Conservation (phyloP, 2,888 invertebrate species). For the Cryptophagus acutangulus region DNA sequence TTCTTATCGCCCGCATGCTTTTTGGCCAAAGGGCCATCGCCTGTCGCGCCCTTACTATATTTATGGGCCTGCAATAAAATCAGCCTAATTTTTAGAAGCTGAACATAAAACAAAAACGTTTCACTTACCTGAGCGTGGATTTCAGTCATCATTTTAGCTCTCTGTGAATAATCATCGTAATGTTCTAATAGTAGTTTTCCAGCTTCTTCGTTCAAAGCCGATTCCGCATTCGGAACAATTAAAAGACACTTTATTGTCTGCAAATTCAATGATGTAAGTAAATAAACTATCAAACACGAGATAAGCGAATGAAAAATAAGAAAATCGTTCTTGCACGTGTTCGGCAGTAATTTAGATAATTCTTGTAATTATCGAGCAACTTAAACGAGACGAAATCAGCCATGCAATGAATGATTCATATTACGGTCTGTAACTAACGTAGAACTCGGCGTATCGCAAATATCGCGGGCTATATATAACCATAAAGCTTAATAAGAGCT, state of each 20-base stretch:
- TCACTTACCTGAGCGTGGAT: conserved; percentile 71
- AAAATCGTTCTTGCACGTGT: background rate
- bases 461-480: background rate
- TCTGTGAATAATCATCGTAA: conserved; percentile 86
- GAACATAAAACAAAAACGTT: background rate
- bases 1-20: conserved; percentile 77
- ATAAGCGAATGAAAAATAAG: background rate
- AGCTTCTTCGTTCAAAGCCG: conserved; percentile 94
- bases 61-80: conserved; percentile 46
- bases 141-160: conserved; percentile 88
- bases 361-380: too few relatives aligned
- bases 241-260: conserved; percentile 90
- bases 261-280: conserved; percentile 29
- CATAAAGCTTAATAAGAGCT: conserved; percentile 1
- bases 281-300: conserved; percentile 3
- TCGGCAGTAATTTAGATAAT: too few relatives aligned
- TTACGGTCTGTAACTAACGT: too few relatives aligned
- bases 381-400: too few relatives aligned
- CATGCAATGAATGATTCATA: too few relatives aligned
- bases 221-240: conserved; percentile 96
- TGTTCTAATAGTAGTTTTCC: conserved; percentile 88
- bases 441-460: too few relatives aligned
- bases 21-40: conserved; percentile 71
- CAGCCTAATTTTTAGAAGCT: background rate
- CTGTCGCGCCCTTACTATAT: conserved; percentile 49